Evolutionary conservation across 2,888 invertebrate species (phyloP).

Genomic region (Acanthosoma haemorrhoidale): DNA sequence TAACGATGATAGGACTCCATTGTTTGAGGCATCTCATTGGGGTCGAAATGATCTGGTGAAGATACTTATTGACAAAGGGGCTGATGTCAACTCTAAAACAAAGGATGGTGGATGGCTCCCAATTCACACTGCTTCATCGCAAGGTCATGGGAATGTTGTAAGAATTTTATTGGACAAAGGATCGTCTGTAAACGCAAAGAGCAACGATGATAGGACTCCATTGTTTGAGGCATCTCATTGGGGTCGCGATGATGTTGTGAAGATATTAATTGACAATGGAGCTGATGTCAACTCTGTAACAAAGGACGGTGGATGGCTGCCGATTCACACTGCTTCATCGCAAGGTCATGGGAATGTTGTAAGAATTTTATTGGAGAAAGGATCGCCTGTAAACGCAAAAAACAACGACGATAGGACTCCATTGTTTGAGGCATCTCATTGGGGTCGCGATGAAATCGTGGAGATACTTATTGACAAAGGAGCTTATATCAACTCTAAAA

Average conservation of each 20-base stretch:
- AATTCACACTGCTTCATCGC: neutral
- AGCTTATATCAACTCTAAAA: neutral
- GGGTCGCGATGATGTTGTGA: neutral
- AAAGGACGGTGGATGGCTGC: conserved; percentile 71
- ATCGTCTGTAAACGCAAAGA: neutral
- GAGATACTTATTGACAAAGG: neutral
- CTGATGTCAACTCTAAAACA: neutral
- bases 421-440: conserved; percentile 46
- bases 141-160: neutral
- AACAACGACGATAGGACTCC: conserved; percentile 97
- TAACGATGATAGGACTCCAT: neutral
- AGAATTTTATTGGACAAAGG: neutral
- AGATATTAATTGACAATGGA: neutral
- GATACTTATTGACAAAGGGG: neutral
- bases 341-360: conserved; percentile 85
- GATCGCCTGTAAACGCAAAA: conserved; percentile 79
- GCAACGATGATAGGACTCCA: neutral
- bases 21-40: neutral
- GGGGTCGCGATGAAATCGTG: neutral
- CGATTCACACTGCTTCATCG: conserved; percentile 93
- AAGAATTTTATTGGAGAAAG: conserved; percentile 70
- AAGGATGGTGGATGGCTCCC: neutral
- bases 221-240: neutral
- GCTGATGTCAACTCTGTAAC: neutral
- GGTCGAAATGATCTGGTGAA: neutral